These are phyloP conservation scores for Arvicanthis niloticus DNA, from an alignment of 2,113 vertebrate species.

Conservation along the genomic window DNA sequence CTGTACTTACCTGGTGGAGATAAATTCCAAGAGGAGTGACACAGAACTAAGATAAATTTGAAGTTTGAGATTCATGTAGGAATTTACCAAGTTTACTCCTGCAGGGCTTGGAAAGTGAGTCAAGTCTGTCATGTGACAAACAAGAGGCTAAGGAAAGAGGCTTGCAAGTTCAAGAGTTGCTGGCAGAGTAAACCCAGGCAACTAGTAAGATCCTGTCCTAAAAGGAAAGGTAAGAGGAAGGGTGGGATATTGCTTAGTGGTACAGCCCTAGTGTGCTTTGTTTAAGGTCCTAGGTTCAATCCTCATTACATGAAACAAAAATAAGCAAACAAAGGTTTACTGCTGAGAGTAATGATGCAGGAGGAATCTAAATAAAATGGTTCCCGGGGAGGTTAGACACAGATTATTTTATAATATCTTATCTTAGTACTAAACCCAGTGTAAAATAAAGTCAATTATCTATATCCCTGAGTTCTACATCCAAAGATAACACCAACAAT, in stretches of 20 bases:
- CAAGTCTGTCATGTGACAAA: not conserved
- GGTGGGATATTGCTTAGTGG: not conserved
- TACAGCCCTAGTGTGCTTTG: not conserved
- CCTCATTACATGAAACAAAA: not conserved
- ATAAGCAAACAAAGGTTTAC: not conserved
- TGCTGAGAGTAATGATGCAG: not conserved
- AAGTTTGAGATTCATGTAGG: not conserved
- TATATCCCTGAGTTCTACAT: not conserved
- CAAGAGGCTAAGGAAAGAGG: not conserved
- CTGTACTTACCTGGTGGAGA: not conserved
- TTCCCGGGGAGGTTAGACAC: not conserved
- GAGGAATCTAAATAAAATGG: slow-evolving; percentile 6
- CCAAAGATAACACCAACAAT: not conserved
- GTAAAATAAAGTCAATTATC: not conserved
- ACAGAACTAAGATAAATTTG: not conserved
- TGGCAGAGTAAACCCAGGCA: not conserved
- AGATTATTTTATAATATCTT: not conserved
- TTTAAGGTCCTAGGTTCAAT: not conserved
- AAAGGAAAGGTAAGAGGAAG: not conserved
- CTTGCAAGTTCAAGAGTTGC: not conserved
- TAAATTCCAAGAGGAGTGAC: not conserved
- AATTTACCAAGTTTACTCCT: not conserved
- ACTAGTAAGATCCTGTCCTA: not conserved
- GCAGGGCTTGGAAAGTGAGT: not conserved
- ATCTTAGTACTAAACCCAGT: not conserved